A percentile compares a stretch with the other conserved stretches of the same genome.
Evolutionary conservation across 2,113 vertebrate genomes (phyloP).

Genomic region (Sander vitreus): DNA sequence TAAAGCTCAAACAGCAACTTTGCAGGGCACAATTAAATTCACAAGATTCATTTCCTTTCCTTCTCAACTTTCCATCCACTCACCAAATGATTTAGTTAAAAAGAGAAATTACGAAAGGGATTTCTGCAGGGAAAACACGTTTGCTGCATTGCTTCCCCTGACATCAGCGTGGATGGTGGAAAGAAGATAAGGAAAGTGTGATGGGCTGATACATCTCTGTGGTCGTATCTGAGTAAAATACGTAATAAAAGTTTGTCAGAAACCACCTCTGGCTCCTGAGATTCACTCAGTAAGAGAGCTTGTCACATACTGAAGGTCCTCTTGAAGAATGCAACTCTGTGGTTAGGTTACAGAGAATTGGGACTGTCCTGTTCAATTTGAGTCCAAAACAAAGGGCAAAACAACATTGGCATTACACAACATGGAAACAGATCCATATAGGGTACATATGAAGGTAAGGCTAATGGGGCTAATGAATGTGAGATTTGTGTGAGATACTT

Average conservation of each 20-base stretch:
- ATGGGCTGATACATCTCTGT: slow-evolving; percentile 23
- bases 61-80: slow-evolving; percentile 37
- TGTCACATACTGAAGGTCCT: slow-evolving; percentile 27
- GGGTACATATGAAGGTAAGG: background rate
- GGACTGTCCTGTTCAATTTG: slow-evolving; percentile 15
- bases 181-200: slow-evolving; percentile 45
- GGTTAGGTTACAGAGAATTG: slow-evolving; percentile 43
- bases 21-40: slow-evolving; percentile 36
- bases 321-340: slow-evolving; percentile 43
- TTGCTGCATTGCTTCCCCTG: slow-evolving; percentile 3
- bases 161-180: slow-evolving; percentile 35
- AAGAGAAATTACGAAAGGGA: slow-evolving; percentile 7
- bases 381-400: slow-evolving; percentile 56
- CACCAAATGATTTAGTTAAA: slow-evolving; percentile 3
- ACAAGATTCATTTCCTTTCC: slow-evolving; percentile 53
- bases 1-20: slow-evolving; percentile 16
- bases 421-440: slow-evolving; percentile 20
- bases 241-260: slow-evolving; percentile 30
- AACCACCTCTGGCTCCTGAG: slow-evolving; percentile 38
- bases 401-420: slow-evolving; percentile 48
- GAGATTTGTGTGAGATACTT: slow-evolving; percentile 50
- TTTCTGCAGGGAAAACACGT: slow-evolving; percentile 6
- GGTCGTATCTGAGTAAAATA: background rate
- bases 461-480: slow-evolving; percentile 15
- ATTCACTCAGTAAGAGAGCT: slow-evolving; percentile 43